Percentiles rank a stretch among this genome's conserved stretches.
phyloP scores from a whole-genome alignment of 1,140 invertebrate species.

The Alviniconcha marisindica region DNA sequence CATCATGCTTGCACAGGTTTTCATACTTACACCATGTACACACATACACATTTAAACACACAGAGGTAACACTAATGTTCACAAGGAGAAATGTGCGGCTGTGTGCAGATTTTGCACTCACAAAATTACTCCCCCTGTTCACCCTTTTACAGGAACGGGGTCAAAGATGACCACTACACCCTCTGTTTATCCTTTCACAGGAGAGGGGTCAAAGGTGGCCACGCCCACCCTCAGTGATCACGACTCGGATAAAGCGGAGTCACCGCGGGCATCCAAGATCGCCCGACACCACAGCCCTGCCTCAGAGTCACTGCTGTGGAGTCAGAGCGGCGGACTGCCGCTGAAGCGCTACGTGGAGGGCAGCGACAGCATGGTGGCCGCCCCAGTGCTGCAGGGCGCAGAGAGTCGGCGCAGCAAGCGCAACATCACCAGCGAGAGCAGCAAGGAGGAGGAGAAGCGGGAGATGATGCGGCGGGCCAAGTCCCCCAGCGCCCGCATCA shows the following conservation, averaged over 20 bases:
- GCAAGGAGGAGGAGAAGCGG: constrained; percentile 62
- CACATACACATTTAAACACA: too few relatives aligned
- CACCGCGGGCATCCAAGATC: constrained; percentile 45
- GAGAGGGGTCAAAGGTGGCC: background rate
- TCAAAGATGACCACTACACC: too few relatives aligned
- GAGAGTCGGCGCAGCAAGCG: constrained; percentile 41
- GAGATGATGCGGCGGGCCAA: constrained; percentile 61
- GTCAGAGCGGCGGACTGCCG: constrained; percentile 30
- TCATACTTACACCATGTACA: too few relatives aligned
- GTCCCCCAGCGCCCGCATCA: constrained; percentile 71
- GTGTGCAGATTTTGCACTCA: too few relatives aligned
- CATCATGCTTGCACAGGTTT: too few relatives aligned
- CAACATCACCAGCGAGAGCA: constrained; percentile 57
- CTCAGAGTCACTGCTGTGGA: constrained; percentile 20
- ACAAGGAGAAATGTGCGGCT: too few relatives aligned
- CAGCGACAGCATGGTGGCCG: constrained; percentile 55
- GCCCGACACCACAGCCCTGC: constrained; percentile 46
- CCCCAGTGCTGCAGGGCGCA: constrained; percentile 30
- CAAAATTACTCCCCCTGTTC: too few relatives aligned
- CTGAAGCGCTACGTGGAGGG: constrained; percentile 65
- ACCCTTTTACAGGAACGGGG: too few relatives aligned
- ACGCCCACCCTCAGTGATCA: background rate
- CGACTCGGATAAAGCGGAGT: background rate
- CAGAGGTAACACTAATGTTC: too few relatives aligned
- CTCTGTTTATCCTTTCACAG: background rate